A percentile compares a stretch with the other conserved stretches of the same genome.
phyloP scores from a whole-genome alignment of 2,113 vertebrate species.

The Clarias gariepinus region DNA sequence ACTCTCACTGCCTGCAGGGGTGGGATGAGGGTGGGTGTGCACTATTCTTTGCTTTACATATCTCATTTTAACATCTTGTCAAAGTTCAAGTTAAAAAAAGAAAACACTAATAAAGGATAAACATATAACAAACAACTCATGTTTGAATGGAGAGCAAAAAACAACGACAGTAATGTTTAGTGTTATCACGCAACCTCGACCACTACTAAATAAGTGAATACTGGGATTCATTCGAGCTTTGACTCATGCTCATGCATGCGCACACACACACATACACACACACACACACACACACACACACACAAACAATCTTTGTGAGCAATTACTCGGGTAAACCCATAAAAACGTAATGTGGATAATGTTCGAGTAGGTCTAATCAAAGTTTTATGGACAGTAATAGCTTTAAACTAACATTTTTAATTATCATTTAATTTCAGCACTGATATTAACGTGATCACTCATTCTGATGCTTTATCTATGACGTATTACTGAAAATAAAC shows the following conservation, averaged over 20 bases:
- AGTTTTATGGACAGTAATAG: conserved; percentile 98
- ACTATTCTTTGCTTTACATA: neutral
- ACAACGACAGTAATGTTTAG: conserved; percentile 1
- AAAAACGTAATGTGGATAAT: conserved; percentile 91
- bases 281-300: conserved; percentile 62
- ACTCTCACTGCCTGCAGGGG: conserved; percentile 67
- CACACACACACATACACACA: conserved; percentile 18
- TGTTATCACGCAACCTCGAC: neutral
- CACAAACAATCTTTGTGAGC: conserved; percentile 84
- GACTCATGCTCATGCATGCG: neutral
- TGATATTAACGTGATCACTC: conserved; percentile 89
- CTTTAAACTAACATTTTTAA: conserved; percentile 98
- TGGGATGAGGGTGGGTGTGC: neutral
- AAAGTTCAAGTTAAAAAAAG: neutral
- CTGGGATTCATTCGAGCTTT: conserved; percentile 13
- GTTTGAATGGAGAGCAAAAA: neutral
- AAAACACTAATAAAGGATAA: neutral
- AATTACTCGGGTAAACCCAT: conserved; percentile 94
- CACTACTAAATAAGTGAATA: conserved; percentile 1
- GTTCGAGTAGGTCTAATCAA: conserved; percentile 89
- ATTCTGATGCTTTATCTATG: conserved; percentile 70
- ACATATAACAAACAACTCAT: neutral
- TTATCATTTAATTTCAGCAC: conserved; percentile 94
- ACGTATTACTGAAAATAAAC: conserved; percentile 66
- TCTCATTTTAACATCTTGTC: neutral